Conservation (phyloP, 2,797 vertebrate genomes). For the Chaetodon trifasciatus region DNA sequence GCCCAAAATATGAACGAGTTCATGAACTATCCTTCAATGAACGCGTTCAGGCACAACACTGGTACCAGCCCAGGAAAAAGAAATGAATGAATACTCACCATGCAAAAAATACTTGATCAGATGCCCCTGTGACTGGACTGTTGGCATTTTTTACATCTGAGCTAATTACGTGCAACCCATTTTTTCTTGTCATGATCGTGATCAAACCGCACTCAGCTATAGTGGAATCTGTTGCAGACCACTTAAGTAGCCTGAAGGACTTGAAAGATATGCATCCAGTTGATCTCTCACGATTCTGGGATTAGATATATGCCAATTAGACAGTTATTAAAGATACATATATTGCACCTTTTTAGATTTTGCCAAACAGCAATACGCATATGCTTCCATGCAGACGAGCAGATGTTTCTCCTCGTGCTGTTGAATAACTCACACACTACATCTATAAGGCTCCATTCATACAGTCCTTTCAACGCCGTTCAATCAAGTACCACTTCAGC, state of each 20-base stretch:
- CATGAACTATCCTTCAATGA: too few species aligned
- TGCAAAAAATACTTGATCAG: background rate
- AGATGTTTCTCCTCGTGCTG: conserved; percentile 31
- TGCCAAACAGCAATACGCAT: background rate
- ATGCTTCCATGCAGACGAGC: conserved; percentile 1
- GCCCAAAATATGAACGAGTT: too few species aligned
- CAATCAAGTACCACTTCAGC: conserved; percentile 7
- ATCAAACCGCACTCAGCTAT: background rate
- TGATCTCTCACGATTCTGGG: background rate
- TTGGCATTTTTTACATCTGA: background rate
- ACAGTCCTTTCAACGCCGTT: background rate
- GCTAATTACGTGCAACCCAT: background rate
- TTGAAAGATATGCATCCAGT: background rate
- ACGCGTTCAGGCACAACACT: too few species aligned
- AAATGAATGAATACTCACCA: background rate
- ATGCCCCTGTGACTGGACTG: background rate
- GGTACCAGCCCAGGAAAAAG: background rate
- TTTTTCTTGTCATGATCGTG: background rate
- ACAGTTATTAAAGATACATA: background rate
- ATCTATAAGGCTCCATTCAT: background rate
- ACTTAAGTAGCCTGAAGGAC: background rate
- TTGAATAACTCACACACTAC: conserved; percentile 19
- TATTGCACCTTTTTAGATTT: conserved; percentile 6
- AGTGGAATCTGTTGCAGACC: background rate
- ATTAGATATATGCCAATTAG: background rate